These are phyloP conservation scores for Mesembrinibis cayennensis DNA, from an alignment of 2,113 vertebrate species.

Conservation along the genomic window DNA sequence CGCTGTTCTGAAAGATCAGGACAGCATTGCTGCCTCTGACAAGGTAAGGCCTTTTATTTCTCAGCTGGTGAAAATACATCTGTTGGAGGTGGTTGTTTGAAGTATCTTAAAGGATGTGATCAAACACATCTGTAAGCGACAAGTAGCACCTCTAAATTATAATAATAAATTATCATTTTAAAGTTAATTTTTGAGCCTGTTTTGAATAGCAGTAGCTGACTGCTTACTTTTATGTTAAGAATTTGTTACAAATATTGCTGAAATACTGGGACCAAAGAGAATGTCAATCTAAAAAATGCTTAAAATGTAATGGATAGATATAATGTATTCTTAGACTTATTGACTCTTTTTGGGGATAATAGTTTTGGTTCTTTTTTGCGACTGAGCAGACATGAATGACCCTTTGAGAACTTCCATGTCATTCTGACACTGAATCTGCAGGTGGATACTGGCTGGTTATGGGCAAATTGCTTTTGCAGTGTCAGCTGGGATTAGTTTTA, in stretches of 20 bases:
- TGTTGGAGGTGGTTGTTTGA: neutral
- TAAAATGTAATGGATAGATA: neutral
- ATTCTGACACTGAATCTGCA: neutral
- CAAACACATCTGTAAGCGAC: neutral
- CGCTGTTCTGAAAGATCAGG: neutral
- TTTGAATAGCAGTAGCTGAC: neutral
- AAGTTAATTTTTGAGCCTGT: neutral
- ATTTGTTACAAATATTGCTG: neutral
- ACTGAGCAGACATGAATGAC: neutral
- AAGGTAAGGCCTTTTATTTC: constrained; percentile 57
- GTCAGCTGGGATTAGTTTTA: neutral
- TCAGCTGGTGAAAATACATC: neutral
- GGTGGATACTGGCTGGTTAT: neutral
- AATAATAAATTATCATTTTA: neutral
- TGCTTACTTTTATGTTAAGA: neutral
- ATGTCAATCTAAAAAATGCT: neutral
- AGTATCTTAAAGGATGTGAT: neutral
- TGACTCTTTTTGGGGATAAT: neutral
- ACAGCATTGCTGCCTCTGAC: neutral
- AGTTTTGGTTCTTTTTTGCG: neutral
- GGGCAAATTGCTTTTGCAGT: neutral
- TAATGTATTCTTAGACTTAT: neutral
- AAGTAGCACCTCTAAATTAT: neutral
- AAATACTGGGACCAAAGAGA: neutral
- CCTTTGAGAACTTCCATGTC: neutral